phyloP scores from a whole-genome alignment of 2,113 vertebrate species.

The Chiloscyllium plagiosum region DNA sequence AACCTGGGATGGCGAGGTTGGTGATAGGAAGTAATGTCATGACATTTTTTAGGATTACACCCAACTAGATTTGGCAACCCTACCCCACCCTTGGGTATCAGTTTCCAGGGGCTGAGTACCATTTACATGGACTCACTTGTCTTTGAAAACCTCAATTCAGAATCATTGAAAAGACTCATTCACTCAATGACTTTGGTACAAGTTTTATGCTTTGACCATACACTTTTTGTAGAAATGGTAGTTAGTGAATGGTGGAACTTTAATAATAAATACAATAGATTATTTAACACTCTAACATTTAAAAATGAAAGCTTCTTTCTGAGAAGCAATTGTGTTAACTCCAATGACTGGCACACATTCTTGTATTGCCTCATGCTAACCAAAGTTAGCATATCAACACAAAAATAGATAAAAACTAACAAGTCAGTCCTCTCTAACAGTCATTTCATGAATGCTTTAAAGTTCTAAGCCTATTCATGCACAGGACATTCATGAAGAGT shows the following conservation, averaged over 20 bases:
- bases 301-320: background rate
- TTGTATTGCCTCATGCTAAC: background rate
- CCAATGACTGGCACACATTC: background rate
- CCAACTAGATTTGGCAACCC: background rate
- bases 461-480: background rate
- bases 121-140: background rate
- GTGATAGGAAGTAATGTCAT: background rate
- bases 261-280: background rate
- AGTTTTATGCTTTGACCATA: background rate
- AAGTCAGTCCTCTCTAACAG: background rate
- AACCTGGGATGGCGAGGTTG: background rate
- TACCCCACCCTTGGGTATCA: background rate
- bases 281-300: background rate
- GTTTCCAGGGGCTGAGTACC: background rate
- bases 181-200: background rate
- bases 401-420: background rate
- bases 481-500: background rate
- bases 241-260: background rate
- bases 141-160: background rate
- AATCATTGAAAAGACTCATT: background rate
- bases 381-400: background rate
- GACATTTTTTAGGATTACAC: background rate
- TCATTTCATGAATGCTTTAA: background rate
- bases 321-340: background rate
- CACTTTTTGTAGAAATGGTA: background rate